Base-by-base conservation (phyloP, 2,113 vertebrate species). In the Mesembrinibis cayennensis region DNA sequence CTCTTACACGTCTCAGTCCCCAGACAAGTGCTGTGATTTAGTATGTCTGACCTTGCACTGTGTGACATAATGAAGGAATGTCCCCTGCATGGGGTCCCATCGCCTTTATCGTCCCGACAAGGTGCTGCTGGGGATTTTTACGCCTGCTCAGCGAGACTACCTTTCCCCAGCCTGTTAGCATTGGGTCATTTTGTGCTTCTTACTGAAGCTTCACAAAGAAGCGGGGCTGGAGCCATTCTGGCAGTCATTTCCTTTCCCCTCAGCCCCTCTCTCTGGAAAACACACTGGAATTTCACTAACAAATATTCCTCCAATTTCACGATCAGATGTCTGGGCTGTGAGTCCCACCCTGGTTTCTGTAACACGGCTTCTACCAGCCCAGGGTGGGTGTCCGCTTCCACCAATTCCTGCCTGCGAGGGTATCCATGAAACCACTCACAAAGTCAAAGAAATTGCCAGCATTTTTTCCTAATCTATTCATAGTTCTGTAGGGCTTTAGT, bases 391-490 rank as follows among this genome's bases (percentile, higher is more conserved):
- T 89, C 90, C 95, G 82, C 62, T 85, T 85, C 86, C 92, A 70
- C 52, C 45, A 73, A 13, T 63, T 80, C 69, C 83, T 87, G 86
- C 52, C 71, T 84, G 18, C 0, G 3, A 90, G 36, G 40, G 58
- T 83, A 91, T 70, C 86, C 93, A 56, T 95, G 93, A 92, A 97
- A 94, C 95, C 77, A 23, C 77, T 95, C 70, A n/a, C 73, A 89
- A 86, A 95, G 77, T 88, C 65, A 93, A 79, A 91, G 94, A 42
- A 62, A 91, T 93, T 94, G 69, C 91, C 66, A 89, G 83, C 91
- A 95, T 97, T 94, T 97, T 97, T 97, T 92, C 94, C 94, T 92
- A 93, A 96, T 93, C 96, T 97, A 56, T 96, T 97, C 97, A 93
- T 71, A 89, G 80, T 95, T 95, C 80, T 95, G 62, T 73, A 63